Evolutionary conservation across 92 coral and sea anemone genomes (phyloP), one percentile per base, ranked within the genome.

Genomic region (Parazoanthus swiftii): DNA sequence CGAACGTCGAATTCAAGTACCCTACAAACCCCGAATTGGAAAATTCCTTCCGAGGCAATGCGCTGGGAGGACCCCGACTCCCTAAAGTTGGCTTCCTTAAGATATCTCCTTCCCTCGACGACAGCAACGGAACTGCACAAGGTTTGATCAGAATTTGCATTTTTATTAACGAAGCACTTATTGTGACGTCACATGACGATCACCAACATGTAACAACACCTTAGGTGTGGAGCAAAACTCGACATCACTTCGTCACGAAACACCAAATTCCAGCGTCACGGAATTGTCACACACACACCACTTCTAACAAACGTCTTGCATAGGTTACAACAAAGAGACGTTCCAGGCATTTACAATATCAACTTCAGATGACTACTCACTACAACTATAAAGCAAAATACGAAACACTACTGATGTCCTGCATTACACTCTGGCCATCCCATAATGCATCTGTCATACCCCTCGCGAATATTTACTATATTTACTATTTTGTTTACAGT

Each of bases 321-420:
- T 70, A 50, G 58, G 65, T 44, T 84, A 84, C 87, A 84, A 44
- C 87, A 71, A 84, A 71, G 26, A 84, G 78, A 84, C 87, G 87
- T 84, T 84, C 44, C 11, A 44, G 71, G 43, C 72, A 21, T 14
- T 84, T 79, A 84, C 79, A 84, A 82, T 74, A 68, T 84, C 68
- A 84, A 44, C 87, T 84, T 84, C 37, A 71, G 42, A 67, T 35
- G 66, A 43, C 54, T 50, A 4, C 44, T 16, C 59, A 84, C 87
- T 84, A 70, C 77, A 84, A 44, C 65, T 84, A 51, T 66, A 26
- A 68, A 56, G 66, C 71, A 70, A 84, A 71, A 21, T 50, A 80
- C 85, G 72, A 44, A 84, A 84, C 87, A 67, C 38, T 66, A 84
- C 87, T 72, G 8, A 37, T 3, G 67, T 46, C 46, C 67, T 73